A percentile compares a stretch with the other conserved stretches of the same genome.
These are phyloP conservation scores for Cyanoderma ruficeps DNA, from an alignment of 2,113 vertebrate species.

Conservation along the genomic window DNA sequence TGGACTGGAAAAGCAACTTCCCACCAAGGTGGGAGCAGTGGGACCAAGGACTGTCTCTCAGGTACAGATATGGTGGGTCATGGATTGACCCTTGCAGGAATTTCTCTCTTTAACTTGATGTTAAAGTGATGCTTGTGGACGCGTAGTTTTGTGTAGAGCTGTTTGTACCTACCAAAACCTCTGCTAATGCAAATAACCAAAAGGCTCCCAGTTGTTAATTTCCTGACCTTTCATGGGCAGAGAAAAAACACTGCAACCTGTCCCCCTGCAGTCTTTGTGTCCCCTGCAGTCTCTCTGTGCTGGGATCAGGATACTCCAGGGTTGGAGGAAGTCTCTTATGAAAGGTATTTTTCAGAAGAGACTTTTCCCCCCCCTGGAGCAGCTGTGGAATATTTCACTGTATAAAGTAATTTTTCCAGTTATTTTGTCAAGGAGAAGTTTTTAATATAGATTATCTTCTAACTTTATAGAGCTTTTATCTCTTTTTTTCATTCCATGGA, in stretches of 20 bases:
- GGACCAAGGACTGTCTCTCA: neutral
- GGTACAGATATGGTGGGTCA: neutral
- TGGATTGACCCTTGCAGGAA: neutral
- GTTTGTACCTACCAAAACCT: neutral
- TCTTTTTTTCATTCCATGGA: neutral
- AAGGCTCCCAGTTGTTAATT: neutral
- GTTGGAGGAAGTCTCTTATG: neutral
- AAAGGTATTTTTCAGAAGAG: neutral
- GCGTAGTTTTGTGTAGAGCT: neutral
- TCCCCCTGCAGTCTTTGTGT: neutral
- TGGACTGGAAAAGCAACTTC: rapidly evolving
- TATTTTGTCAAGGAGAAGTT: neutral
- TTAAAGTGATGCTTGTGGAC: rapidly evolving
- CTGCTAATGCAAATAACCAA: neutral
- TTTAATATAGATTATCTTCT: neutral
- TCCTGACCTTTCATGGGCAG: neutral
- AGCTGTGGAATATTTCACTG: neutral
- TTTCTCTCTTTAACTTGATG: neutral
- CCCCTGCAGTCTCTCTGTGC: neutral
- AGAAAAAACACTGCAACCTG: neutral
- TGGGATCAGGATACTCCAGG: neutral
- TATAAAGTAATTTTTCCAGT: neutral
- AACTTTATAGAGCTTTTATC: neutral
- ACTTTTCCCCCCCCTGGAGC: neutral
- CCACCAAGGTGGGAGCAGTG: neutral